Percentiles rank a stretch among this genome's conserved stretches.
Conservation (phyloP, 2,113 vertebrate genomes). For the Porphyrio hochstetteri region DNA sequence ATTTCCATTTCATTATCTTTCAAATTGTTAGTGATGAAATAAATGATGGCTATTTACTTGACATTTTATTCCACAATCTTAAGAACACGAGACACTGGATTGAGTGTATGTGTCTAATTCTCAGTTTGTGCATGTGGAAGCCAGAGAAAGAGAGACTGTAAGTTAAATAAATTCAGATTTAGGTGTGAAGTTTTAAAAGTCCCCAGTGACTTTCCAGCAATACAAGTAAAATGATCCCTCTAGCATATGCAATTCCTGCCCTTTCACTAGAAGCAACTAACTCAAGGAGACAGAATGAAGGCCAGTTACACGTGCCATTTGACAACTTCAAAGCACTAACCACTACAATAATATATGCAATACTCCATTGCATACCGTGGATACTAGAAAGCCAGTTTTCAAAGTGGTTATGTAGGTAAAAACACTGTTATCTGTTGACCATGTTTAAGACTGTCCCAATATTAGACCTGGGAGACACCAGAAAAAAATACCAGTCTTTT, state of each 20-base stretch:
- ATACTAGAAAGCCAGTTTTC: background rate
- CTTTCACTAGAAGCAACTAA: conserved; percentile 44
- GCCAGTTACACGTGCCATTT: background rate
- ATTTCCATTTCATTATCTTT: background rate
- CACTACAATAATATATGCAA: background rate
- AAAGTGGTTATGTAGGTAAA: background rate
- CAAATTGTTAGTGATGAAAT: background rate
- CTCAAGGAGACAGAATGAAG: background rate
- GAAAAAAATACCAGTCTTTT: background rate
- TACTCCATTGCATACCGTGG: background rate
- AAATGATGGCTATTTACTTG: background rate
- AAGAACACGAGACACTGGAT: background rate
- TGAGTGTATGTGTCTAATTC: background rate
- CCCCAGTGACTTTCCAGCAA: background rate
- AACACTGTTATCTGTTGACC: background rate
- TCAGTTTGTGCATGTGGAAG: background rate
- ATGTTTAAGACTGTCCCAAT: background rate
- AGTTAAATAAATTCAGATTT: background rate
- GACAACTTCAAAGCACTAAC: conserved; percentile 32
- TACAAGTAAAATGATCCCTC: background rate
- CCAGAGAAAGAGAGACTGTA: background rate
- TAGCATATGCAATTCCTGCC: background rate
- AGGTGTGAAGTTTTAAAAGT: conserved; percentile 31
- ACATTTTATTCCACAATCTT: background rate
- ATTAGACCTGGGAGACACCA: background rate